A percentile compares a stretch with the other conserved stretches of the same genome.
phyloP scores from a whole-genome alignment of 2,888 invertebrate genomes.

The Abscondita cerata region DNA sequence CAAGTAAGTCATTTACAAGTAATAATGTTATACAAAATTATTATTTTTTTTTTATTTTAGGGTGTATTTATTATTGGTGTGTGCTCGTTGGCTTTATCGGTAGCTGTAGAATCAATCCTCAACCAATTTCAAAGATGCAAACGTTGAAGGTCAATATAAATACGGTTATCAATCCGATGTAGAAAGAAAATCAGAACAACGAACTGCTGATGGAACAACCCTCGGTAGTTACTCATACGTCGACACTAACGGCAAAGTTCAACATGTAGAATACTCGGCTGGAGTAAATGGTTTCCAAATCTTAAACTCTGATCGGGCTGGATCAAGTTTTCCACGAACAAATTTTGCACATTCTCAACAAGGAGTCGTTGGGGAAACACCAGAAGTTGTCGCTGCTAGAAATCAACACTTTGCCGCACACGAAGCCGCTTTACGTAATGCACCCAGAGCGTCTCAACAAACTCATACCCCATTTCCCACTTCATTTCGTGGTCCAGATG shows the following conservation, averaged over 20 bases:
- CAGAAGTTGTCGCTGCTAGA: conserved; percentile 43
- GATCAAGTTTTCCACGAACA: conserved; percentile 1
- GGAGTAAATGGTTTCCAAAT: conserved; percentile 40
- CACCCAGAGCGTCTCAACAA: not conserved
- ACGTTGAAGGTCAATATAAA: conserved; percentile 41
- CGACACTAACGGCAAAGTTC: conserved; percentile 39
- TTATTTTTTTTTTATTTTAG: not conserved
- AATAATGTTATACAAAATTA: not conserved
- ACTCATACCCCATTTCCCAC: not conserved
- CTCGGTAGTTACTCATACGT: conserved; percentile 41
- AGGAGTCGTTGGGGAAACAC: conserved; percentile 36
- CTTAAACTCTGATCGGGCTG: conserved; percentile 28
- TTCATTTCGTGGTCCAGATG: not conserved
- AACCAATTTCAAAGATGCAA: conserved; percentile 40
- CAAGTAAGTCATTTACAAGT: conserved; percentile 11
- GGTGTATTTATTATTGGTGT: conserved; percentile 15
- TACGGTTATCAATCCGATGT: too few species aligned
- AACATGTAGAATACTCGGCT: conserved; percentile 36
- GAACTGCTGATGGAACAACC: conserved; percentile 37
- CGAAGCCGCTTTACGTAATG: conserved; percentile 15
- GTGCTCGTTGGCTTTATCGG: conserved; percentile 18
- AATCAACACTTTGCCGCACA: conserved; percentile 35
- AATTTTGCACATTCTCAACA: conserved; percentile 5
- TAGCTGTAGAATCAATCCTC: conserved; percentile 17
- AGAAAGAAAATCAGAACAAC: conserved; percentile 39